Conservation (phyloP, 2,113 vertebrate genomes). For the Burhinus oedicnemus region DNA sequence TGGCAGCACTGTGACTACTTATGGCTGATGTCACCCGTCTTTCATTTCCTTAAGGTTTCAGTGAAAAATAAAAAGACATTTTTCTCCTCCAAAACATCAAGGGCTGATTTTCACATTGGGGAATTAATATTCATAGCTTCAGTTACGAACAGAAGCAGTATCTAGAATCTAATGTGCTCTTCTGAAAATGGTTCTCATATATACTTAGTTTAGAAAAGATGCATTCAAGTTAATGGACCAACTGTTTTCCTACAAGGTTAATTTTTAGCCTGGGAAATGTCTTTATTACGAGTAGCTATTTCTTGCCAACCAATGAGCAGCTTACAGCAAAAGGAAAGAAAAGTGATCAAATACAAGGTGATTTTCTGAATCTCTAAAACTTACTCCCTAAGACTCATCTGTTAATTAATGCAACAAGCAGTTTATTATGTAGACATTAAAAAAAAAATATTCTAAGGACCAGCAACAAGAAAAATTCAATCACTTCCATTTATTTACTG, state of each 20-base stretch:
- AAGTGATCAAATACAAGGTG: background rate
- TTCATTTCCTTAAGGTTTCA: background rate
- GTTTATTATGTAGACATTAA: background rate
- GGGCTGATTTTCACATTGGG: background rate
- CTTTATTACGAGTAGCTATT: background rate
- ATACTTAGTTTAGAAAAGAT: background rate
- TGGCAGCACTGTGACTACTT: background rate
- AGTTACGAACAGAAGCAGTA: background rate
- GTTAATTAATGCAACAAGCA: background rate
- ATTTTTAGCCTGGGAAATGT: slow-evolving; percentile 29
- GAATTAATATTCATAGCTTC: slow-evolving; percentile 23
- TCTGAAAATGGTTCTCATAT: background rate
- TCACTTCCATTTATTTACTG: background rate
- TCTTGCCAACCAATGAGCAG: background rate
- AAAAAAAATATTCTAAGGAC: background rate
- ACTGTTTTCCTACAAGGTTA: slow-evolving; percentile 16
- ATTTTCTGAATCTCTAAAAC: background rate
- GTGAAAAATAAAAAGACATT: background rate
- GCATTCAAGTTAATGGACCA: slow-evolving; percentile 4
- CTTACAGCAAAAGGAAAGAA: background rate
- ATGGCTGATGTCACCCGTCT: background rate
- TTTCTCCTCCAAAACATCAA: background rate
- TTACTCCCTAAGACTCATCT: background rate
- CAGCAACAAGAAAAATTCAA: background rate
- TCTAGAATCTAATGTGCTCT: background rate